Evolutionary conservation across 2,113 vertebrate species (phyloP), one percentile per base, ranked within the genome.

Genomic region (Baryphthengus martii): DNA sequence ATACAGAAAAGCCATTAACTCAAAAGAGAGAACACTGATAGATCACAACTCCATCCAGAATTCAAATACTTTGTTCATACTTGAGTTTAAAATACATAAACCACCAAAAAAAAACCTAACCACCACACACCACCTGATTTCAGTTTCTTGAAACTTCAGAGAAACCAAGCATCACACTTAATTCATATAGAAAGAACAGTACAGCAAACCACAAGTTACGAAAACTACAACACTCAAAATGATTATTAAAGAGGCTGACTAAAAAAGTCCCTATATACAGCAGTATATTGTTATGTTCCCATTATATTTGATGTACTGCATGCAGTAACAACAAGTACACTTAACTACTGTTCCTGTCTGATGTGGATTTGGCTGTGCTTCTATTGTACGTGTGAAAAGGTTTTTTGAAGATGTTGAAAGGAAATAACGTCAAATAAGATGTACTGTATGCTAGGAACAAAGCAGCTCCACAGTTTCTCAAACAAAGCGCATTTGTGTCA

Each of bases 371-470:
- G 67, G 55, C 85, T 80, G n/a, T 17, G 19, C 62, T 94, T 39
- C 79, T 86, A 50, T 20, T 63, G 42, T 74, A 79, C 29, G 58
- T 15, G 19, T 70, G 53, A 90, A 94, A 88, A 77, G 71, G 49
- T 80, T 95, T 95, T 88, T 37, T 88, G 72, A 80, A 95, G 63
- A 86, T 33, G 80, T 59, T 42, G 55, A 80, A 86, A 92, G 39
- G 42, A 93, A 93, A 88, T 93, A 2, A 93, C 93, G 75, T 88
- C 37, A 85, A 83, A 82, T 45, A 92, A 81, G 55, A 86, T 50
- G 63, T 33, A 73, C 40, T 76, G 33, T 55, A 35, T 33, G 62
- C 85, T 45, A 25, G 0, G 26, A 76, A 90, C 39, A 85, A 76
- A 90, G 70, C 61, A 76, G 72, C 37, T 28, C 58, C 3, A 55